phyloP scores from a whole-genome alignment of 1,140 invertebrate genomes.

The Penaeus vannamei region DNA sequence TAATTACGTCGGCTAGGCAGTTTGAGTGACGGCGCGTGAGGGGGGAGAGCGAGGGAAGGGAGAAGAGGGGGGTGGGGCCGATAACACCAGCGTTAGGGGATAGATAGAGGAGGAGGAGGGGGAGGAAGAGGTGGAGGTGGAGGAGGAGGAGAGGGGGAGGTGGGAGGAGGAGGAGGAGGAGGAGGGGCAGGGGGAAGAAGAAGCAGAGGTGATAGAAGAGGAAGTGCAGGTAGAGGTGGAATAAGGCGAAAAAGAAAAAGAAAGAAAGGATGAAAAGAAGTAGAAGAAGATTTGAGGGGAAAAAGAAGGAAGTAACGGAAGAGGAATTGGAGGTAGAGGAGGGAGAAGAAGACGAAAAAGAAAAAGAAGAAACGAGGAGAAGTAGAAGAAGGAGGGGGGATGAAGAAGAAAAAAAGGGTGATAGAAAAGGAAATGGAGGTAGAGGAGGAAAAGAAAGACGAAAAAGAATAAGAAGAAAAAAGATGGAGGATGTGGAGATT shows the following conservation, averaged over 20 bases:
- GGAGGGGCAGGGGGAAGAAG: neutral
- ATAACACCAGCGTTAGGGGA: too few relatives aligned
- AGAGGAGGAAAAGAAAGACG: neutral
- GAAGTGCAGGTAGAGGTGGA: too few relatives aligned
- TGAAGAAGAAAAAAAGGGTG: neutral
- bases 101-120: too few relatives aligned
- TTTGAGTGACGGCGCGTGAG: too few relatives aligned
- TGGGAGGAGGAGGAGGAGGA: neutral
- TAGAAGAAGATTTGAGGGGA: neutral
- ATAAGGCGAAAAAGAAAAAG: too few relatives aligned
- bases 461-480: too few relatives aligned
- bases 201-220: too few relatives aligned
- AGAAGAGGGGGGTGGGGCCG: too few relatives aligned
- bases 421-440: neutral
- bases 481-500: too few relatives aligned
- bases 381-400: neutral
- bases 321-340: neutral
- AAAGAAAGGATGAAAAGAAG: neutral
- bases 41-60: too few relatives aligned
- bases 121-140: neutral
- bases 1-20: too few relatives aligned
- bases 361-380: neutral
- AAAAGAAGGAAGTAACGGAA: neutral
- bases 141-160: neutral
- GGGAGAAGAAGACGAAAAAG: neutral